These are phyloP conservation scores for Aproaerema taeniolella DNA, from an alignment of 2,888 invertebrate genomes.

Conservation along the genomic window DNA sequence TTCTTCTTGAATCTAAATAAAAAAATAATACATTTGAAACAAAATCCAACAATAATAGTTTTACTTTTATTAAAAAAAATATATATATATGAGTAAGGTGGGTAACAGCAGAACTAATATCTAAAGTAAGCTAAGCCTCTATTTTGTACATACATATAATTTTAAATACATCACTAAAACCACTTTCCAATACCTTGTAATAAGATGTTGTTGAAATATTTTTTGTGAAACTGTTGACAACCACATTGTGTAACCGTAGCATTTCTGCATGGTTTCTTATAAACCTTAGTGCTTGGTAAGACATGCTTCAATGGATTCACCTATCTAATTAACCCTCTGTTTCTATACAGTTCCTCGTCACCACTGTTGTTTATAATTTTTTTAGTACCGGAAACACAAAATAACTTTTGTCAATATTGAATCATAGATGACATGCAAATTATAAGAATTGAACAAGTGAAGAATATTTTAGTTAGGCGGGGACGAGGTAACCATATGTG, in stretches of 20 bases:
- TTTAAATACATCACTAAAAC: not conserved
- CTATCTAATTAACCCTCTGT: conserved; percentile 29
- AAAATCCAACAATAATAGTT: not conserved
- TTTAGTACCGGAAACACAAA: conserved; percentile 55
- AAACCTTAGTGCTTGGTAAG: conserved; percentile 43
- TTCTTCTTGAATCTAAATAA: conserved; percentile 88
- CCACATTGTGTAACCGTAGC: conserved; percentile 42
- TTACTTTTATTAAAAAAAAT: too few species aligned
- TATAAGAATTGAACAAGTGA: not conserved
- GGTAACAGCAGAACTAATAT: too few species aligned
- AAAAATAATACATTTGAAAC: not conserved
- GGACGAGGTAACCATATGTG: conserved; percentile 59
- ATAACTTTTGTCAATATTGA: conserved; percentile 10
- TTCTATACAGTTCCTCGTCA: conserved; percentile 55
- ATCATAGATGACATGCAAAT: not conserved
- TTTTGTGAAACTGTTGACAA: conserved; percentile 46
- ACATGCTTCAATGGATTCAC: conserved; percentile 46
- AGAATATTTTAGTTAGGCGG: conserved; percentile 26
- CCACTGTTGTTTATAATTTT: conserved; percentile 46
- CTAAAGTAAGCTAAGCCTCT: too few species aligned
- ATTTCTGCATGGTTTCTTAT: conserved; percentile 37
- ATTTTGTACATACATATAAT: too few species aligned
- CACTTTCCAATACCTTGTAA: conserved; percentile 58
- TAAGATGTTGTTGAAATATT: conserved; percentile 59
- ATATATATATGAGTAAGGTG: too few species aligned